Evolutionary conservation across 2,797 vertebrate genomes (phyloP).

Genomic region (Passerculus sandwichensis): DNA sequence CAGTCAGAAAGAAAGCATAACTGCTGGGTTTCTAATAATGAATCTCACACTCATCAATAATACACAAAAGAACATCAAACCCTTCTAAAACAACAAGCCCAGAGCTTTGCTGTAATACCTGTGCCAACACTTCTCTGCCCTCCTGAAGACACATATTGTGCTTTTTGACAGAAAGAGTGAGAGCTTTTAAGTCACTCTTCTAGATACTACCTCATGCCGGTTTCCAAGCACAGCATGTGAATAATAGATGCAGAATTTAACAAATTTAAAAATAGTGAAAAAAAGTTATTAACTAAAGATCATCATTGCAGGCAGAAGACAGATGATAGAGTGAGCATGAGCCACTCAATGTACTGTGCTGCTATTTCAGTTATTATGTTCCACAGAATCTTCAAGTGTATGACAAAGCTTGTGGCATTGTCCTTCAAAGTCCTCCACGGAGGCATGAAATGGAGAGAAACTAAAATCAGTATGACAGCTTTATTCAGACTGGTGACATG

Average conservation of each 20-base stretch:
- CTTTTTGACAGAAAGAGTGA: background rate
- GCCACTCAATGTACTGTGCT: background rate
- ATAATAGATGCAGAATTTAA: constrained; percentile 4
- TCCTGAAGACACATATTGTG: background rate
- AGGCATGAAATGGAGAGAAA: background rate
- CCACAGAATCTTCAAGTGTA: background rate
- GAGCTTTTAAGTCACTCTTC: constrained; percentile 14
- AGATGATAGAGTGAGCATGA: background rate
- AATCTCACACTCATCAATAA: constrained; percentile 52
- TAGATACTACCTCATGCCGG: background rate
- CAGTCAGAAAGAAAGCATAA: constrained; percentile 33
- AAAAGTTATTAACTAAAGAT: background rate
- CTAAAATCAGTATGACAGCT: background rate
- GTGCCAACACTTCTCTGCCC: constrained; percentile 29
- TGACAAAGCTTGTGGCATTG: background rate
- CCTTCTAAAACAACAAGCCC: constrained; percentile 31
- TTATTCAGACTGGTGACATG: background rate
- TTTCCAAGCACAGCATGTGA: background rate
- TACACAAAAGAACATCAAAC: constrained; percentile 34
- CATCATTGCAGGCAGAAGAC: background rate
- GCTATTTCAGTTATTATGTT: background rate
- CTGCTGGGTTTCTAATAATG: constrained; percentile 32
- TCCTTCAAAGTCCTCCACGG: background rate
- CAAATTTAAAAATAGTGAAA: background rate
- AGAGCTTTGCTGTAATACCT: constrained; percentile 20